Conservation (phyloP, 1,140 invertebrate species). For the Euura saliciscinereae region DNA sequence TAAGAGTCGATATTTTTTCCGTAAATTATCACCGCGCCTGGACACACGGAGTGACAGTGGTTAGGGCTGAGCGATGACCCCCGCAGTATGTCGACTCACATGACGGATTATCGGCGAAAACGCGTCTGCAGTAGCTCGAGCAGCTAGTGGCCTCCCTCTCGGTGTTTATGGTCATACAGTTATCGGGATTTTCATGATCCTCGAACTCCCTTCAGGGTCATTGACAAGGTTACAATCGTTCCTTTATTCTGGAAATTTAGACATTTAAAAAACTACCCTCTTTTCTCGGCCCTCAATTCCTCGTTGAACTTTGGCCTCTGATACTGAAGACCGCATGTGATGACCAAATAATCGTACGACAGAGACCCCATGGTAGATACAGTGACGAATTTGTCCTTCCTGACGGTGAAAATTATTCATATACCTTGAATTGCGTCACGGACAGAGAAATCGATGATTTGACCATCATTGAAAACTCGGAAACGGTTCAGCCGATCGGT, state of each 20-base stretch:
- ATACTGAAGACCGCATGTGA: slow-evolving; percentile 67
- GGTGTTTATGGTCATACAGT: slow-evolving; percentile 66
- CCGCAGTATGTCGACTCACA: background rate
- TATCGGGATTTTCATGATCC: slow-evolving; percentile 51
- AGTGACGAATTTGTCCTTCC: slow-evolving; percentile 63
- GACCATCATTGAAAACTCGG: background rate
- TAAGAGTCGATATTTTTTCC: slow-evolving; percentile 67
- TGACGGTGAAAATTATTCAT: slow-evolving; percentile 33
- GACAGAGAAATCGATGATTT: background rate
- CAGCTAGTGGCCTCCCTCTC: slow-evolving; percentile 58
- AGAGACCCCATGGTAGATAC: slow-evolving; percentile 60
- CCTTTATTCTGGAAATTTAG: background rate
- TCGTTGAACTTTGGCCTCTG: slow-evolving; percentile 58
- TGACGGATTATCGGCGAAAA: background rate
- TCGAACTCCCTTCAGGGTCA: slow-evolving; percentile 38
- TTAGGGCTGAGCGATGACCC: background rate
- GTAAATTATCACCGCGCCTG: slow-evolving; percentile 64
- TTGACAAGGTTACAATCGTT: slow-evolving; percentile 16
- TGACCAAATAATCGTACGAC: slow-evolving; percentile 66
- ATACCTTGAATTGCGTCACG: no score
- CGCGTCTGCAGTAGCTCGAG: slow-evolving; percentile 50
- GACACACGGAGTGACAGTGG: background rate
- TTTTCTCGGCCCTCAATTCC: slow-evolving; percentile 35
- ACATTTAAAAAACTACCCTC: slow-evolving; percentile 30
- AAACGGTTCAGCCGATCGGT: no score